Percentiles rank a stretch among this genome's conserved stretches.
Conservation (phyloP, 2,888 invertebrate species). For the Rhyacophila evoluta region DNA sequence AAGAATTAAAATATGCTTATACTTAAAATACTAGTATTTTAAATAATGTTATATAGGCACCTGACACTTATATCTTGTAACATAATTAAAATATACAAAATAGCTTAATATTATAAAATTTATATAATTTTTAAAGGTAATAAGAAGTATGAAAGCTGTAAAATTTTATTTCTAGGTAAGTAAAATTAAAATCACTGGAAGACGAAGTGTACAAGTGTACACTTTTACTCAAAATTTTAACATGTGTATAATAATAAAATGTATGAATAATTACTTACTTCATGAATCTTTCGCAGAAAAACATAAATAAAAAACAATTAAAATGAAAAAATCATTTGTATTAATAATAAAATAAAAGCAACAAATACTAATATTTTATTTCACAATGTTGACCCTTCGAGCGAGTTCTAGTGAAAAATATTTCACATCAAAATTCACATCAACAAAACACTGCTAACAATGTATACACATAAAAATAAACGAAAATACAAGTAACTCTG, state of each 20-base stretch:
- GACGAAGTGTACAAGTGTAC: background rate
- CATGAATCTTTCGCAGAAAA: background rate
- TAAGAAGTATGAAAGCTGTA: too few relatives aligned
- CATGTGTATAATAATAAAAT: background rate
- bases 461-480: background rate
- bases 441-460: slow-evolving; percentile 1
- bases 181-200: background rate
- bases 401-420: background rate
- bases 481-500: background rate
- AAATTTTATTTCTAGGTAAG: too few relatives aligned
- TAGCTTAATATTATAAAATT: too few relatives aligned
- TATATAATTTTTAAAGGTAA: too few relatives aligned
- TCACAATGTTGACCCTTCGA: background rate
- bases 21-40: too few relatives aligned
- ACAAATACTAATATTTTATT: background rate
- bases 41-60: too few relatives aligned
- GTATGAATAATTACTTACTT: background rate
- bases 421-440: background rate
- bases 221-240: too few relatives aligned
- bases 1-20: too few relatives aligned
- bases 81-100: too few relatives aligned
- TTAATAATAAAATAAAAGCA: background rate
- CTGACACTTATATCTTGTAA: too few relatives aligned
- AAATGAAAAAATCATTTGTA: background rate
- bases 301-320: too few relatives aligned